phyloP scores from a whole-genome alignment of 2,797 vertebrate species.

The Petrocephalus schoutedeni region DNA sequence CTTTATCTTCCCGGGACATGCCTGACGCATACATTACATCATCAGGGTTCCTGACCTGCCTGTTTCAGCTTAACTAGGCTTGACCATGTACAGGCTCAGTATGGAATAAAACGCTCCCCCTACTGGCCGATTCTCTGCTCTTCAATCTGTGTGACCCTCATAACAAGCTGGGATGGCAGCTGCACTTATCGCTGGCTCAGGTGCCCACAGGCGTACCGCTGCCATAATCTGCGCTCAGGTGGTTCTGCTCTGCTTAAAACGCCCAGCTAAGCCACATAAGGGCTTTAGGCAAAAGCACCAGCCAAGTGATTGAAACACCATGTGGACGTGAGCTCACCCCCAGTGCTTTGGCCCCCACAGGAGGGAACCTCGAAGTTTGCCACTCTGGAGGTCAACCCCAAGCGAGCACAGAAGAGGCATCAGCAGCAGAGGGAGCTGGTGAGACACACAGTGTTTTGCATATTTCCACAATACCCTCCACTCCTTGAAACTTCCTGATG shows the following conservation, averaged over 20 bases:
- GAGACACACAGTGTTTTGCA: slow-evolving; percentile 37
- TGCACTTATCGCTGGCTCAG: neutral
- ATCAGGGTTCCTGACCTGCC: neutral
- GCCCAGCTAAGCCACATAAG: neutral
- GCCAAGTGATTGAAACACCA: neutral
- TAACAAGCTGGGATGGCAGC: neutral
- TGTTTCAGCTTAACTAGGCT: neutral
- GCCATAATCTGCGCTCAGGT: neutral
- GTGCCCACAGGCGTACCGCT: neutral
- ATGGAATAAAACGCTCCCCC: neutral
- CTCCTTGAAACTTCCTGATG: neutral
- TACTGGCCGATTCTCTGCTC: neutral
- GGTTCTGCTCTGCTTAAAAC: neutral
- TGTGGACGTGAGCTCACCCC: neutral
- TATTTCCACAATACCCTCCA: neutral
- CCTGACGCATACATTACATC: slow-evolving; percentile 26
- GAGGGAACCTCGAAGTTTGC: slow-evolving; percentile 96
- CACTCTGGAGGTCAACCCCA: slow-evolving; percentile 89
- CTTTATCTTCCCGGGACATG: slow-evolving; percentile 46
- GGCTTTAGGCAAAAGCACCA: neutral
- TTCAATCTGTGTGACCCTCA: neutral
- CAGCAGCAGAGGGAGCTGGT: slow-evolving; percentile 89
- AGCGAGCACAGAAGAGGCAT: slow-evolving; percentile 82
- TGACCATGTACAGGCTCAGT: neutral
- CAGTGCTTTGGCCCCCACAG: slow-evolving; percentile 47